Base-by-base conservation (phyloP, 2,113 vertebrate species). In the Stigmatopora nigra region DNA sequence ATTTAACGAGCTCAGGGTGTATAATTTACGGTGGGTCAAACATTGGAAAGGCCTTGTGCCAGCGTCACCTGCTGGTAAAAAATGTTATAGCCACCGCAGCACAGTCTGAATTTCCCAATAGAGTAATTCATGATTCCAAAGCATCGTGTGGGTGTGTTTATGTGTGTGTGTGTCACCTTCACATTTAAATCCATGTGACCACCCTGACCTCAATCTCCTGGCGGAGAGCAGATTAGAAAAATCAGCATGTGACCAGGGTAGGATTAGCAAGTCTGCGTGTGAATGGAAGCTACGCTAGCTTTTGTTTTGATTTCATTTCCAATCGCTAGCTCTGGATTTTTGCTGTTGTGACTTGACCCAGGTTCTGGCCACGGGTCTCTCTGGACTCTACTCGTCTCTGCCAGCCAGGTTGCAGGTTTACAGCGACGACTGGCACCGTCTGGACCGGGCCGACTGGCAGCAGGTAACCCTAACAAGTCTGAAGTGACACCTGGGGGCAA, bases 351-450 rank as follows among this genome's bases (percentile, higher is more conserved):
- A 15, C 22, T 22, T 13, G 31, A 12, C 22, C 4, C 74, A 98
- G 96, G 95, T 98, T n/a, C 81, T 99, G 70, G 96, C 96, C 69
- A 98, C 96, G 0, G 96, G 96, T 67, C 90, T 98, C 61, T 98
- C 95, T 45, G 96, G 94, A 41, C 89, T 99, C 63, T 99, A 98
- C 86, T 99, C 95, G 0, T 94, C 94, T 53, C 89, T 98, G 70
- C 96, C 95, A 0, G 89, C 94, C 17, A 91, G 93, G 77, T 85
- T 99, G 53, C 93, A 95, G 81, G 92, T 94, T 53, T 93, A 92
- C 75, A 93, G 92, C 15, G 94, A 95, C 11, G 94, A 95, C 69
- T 99, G 95, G 95, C 86, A 95, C 78, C 92, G 91, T 61, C 87
- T 99, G 53, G 90, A 96, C 66, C 88, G 74, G 44, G 91, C 92